Percentiles rank a stretch among this genome's conserved stretches.
These are phyloP conservation scores for Linepithema humile DNA, from an alignment of 1,140 invertebrate species.

Conservation along the genomic window DNA sequence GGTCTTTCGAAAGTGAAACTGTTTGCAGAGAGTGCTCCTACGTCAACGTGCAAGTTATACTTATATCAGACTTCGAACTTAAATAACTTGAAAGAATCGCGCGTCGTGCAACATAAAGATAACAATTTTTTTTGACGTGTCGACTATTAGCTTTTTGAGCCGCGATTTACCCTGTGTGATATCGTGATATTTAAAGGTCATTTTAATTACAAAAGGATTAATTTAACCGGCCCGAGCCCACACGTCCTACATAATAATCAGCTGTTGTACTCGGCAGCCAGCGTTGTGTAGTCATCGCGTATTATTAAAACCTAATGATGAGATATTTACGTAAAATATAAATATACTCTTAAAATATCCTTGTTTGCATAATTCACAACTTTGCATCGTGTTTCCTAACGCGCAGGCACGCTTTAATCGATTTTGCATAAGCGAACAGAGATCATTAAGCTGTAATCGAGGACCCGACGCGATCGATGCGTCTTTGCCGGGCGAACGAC, in stretches of 20 bases:
- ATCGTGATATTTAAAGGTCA: slow-evolving; percentile 44
- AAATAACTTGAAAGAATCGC: slow-evolving; percentile 11
- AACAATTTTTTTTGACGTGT: slow-evolving; percentile 21
- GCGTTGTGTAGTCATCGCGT: background rate
- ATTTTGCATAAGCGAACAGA: background rate
- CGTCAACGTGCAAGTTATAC: background rate
- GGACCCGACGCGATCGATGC: background rate
- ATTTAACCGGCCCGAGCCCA: slow-evolving; percentile 9
- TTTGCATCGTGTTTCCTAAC: background rate
- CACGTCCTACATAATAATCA: background rate
- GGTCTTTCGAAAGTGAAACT: background rate
- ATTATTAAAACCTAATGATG: background rate
- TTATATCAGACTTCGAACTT: background rate
- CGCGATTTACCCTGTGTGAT: slow-evolving; percentile 5
- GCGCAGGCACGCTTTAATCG: background rate
- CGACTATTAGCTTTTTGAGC: slow-evolving; percentile 27
- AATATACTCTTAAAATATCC: background rate
- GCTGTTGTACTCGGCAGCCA: background rate
- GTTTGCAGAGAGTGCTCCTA: background rate
- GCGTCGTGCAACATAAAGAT: slow-evolving; percentile 8
- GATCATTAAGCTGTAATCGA: background rate
- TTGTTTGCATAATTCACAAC: background rate
- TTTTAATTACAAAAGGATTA: slow-evolving; percentile 33
- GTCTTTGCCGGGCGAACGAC: background rate
- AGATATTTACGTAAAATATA: background rate